phyloP scores from a whole-genome alignment of 2,113 vertebrate species.

The Balaenoptera acutorostrata region DNA sequence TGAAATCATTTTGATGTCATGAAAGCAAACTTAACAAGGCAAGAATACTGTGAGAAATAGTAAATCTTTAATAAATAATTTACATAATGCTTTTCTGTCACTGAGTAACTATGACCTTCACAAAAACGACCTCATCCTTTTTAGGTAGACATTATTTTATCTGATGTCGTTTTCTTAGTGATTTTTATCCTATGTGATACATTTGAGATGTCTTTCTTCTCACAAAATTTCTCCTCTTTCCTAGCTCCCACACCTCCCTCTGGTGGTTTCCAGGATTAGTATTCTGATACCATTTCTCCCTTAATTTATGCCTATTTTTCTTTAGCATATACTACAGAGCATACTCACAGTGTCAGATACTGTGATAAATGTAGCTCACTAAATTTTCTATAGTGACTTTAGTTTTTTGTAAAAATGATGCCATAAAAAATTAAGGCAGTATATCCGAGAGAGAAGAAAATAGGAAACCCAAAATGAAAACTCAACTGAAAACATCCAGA shows the following conservation, averaged over 20 bases:
- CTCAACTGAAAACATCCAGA: not conserved
- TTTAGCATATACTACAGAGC: not conserved
- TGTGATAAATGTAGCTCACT: not conserved
- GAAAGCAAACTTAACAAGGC: not conserved
- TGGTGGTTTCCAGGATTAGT: not conserved
- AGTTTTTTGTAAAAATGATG: not conserved
- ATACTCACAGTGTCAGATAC: not conserved
- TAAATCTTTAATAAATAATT: constrained; percentile 25
- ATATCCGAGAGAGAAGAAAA: not conserved
- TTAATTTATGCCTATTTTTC: not conserved
- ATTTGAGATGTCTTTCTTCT: not conserved
- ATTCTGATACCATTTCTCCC: constrained; percentile 9
- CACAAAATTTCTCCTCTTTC: not conserved
- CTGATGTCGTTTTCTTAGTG: not conserved
- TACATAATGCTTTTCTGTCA: not conserved
- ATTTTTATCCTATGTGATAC: constrained; percentile 1
- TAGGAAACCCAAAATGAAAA: not conserved
- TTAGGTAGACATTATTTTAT: not conserved
- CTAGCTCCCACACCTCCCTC: not conserved
- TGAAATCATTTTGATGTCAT: constrained; percentile 8
- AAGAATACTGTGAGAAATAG: not conserved
- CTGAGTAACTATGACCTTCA: not conserved
- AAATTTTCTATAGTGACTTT: not conserved
- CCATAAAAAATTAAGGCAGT: not conserved
- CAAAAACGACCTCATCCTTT: not conserved